These are phyloP conservation scores for Drosophila malerkotliana DNA, from an alignment of 1,140 invertebrate genomes.

Conservation along the genomic window DNA sequence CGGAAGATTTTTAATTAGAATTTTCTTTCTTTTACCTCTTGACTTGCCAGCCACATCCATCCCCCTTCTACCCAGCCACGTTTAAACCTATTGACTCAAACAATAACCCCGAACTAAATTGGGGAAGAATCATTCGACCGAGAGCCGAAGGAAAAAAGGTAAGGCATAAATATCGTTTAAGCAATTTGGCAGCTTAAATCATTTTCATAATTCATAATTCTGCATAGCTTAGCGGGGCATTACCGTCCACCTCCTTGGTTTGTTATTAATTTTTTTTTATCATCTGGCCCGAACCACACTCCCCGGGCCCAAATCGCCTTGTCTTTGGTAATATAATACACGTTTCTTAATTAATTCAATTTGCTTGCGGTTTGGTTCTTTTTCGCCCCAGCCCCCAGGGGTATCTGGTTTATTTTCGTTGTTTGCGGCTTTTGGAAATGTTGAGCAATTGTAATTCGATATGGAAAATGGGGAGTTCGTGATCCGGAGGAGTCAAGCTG, in stretches of 20 bases:
- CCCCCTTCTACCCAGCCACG: background rate
- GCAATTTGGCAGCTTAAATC: slow-evolving; percentile 66
- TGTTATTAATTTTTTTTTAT: slow-evolving; percentile 41
- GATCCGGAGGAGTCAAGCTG: slow-evolving; percentile 15
- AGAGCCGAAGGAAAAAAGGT: slow-evolving; percentile 10
- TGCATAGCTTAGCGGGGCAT: slow-evolving; percentile 44
- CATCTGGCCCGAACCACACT: background rate
- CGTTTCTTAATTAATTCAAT: slow-evolving; percentile 74
- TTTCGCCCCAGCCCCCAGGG: background rate
- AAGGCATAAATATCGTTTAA: slow-evolving; percentile 39
- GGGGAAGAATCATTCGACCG: background rate
- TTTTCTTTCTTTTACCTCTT: slow-evolving; percentile 46
- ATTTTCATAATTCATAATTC: slow-evolving; percentile 77
- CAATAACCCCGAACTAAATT: slow-evolving; percentile 45
- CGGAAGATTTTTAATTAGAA: slow-evolving; percentile 82
- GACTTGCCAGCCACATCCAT: slow-evolving; percentile 2
- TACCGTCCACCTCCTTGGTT: slow-evolving; percentile 12
- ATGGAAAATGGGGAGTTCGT: slow-evolving; percentile 37
- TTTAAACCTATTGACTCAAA: slow-evolving; percentile 57
- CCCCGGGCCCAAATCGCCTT: slow-evolving; percentile 6
- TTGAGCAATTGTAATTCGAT: slow-evolving; percentile 64
- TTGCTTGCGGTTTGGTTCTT: slow-evolving; percentile 44
- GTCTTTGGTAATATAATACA: slow-evolving; percentile 66
- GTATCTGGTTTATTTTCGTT: slow-evolving; percentile 1
- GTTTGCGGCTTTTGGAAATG: slow-evolving; percentile 39